Percentiles rank a stretch among this genome's conserved stretches.
Evolutionary conservation across 2,113 vertebrate species (phyloP).

Genomic region (Carassius carassius): DNA sequence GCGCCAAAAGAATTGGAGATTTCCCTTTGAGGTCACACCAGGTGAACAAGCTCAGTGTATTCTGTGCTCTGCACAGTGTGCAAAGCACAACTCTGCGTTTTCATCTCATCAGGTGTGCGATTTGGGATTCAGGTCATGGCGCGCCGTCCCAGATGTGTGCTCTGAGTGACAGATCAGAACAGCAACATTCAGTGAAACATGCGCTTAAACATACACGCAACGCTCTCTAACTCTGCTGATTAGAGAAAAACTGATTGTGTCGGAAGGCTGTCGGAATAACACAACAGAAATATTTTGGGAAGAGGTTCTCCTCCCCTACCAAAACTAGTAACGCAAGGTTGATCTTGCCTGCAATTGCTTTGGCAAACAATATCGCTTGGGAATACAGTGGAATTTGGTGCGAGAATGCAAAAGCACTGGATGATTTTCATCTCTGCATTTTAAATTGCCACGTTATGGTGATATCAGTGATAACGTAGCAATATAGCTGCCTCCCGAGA

Average conservation of each 20-base stretch:
- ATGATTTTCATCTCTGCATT: conserved; percentile 70
- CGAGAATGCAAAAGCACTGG: conserved; percentile 54
- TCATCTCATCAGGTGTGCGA: conserved; percentile 43
- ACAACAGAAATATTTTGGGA: conserved; percentile 36
- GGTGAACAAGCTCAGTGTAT: conserved; percentile 62
- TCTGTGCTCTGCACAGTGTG: conserved; percentile 58
- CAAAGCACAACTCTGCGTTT: conserved; percentile 30
- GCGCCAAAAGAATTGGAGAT: conserved; percentile 51
- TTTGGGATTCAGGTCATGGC: conserved; percentile 13
- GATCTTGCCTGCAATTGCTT: conserved; percentile 71
- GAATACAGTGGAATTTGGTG: conserved; percentile 68
- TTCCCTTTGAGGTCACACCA: conserved; percentile 65
- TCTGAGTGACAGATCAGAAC: conserved; percentile 45
- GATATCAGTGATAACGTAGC: conserved; percentile 71
- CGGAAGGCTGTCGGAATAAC: not conserved
- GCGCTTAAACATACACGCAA: conserved; percentile 24
- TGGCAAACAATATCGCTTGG: conserved; percentile 59
- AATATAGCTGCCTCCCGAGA: conserved; percentile 58
- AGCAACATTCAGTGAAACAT: conserved; percentile 19
- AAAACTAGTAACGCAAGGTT: conserved; percentile 62
- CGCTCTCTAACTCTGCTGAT: conserved; percentile 23
- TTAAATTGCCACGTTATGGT: conserved; percentile 67
- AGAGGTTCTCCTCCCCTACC: conserved; percentile 39
- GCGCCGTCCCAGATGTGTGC: conserved; percentile 23
- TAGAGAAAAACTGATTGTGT: conserved; percentile 26